These are phyloP conservation scores for Leptogaster cylindrica DNA, from an alignment of 2,888 invertebrate species.

Conservation along the genomic window DNA sequence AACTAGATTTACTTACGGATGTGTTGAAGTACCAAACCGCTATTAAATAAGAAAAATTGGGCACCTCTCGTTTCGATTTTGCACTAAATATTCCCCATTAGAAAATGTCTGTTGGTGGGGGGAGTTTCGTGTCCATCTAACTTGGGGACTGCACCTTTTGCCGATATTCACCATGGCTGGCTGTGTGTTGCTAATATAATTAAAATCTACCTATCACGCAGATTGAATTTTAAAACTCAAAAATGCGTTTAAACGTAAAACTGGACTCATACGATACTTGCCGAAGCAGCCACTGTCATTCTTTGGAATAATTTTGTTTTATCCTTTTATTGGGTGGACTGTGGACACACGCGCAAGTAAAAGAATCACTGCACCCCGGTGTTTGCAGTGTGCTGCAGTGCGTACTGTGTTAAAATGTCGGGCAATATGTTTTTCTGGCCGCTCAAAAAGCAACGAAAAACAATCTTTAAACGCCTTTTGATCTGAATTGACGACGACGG, in stretches of 20 bases:
- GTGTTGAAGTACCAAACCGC: background rate
- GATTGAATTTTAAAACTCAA: slow-evolving; percentile 8
- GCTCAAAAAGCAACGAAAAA: slow-evolving; percentile 31
- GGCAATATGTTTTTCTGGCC: slow-evolving; percentile 30
- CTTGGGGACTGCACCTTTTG: no score
- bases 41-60: slow-evolving; percentile 6
- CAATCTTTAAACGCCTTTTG: slow-evolving; percentile 39
- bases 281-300: background rate
- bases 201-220: slow-evolving; percentile 19
- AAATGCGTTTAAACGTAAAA: background rate
- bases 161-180: background rate
- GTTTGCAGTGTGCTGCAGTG: background rate
- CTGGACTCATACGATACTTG: background rate
- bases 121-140: no score
- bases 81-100: no score
- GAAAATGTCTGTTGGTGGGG: no score
- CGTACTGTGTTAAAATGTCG: slow-evolving; percentile 25
- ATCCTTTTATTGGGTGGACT: slow-evolving; percentile 11
- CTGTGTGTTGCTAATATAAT: slow-evolving; percentile 3
- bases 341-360: slow-evolving; percentile 18
- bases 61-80: no score
- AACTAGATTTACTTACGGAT: slow-evolving; percentile 31
- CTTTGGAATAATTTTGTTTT: background rate
- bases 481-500: slow-evolving; percentile 29
- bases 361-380: no score